Evolutionary conservation across 2,113 vertebrate species (phyloP).

Genomic region (Orientallactaga bullata): DNA sequence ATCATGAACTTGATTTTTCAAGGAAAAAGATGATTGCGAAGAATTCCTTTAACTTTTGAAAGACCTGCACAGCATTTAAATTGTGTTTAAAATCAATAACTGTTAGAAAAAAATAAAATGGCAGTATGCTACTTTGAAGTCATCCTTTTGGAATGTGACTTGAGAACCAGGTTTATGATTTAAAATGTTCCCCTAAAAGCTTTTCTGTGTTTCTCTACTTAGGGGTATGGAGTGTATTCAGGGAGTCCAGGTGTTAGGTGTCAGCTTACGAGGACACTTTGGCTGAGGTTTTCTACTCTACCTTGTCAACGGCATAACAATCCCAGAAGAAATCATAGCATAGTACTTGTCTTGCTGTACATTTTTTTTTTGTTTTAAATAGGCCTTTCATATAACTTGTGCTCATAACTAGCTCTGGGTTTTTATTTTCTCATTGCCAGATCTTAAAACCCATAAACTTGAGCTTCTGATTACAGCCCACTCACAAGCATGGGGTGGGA

Average conservation of each 20-base stretch:
- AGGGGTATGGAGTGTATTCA: not conserved
- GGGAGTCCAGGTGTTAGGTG: not conserved
- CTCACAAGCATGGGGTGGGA: constrained; percentile 11
- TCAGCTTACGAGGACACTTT: constrained; percentile 4
- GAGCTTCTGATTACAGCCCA: constrained; percentile 50
- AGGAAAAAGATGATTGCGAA: constrained; percentile 74
- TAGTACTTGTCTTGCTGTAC: not conserved
- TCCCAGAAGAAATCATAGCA: constrained; percentile 54
- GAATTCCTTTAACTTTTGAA: constrained; percentile 59
- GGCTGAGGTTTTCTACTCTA: constrained; percentile 31
- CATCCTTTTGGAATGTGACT: constrained; percentile 60
- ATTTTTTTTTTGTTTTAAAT: not conserved
- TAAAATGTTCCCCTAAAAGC: constrained; percentile 59
- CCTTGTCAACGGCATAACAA: not conserved
- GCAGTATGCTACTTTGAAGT: constrained; percentile 50
- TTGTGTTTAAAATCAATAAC: constrained; percentile 62
- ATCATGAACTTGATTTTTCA: constrained; percentile 78
- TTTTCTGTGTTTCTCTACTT: not conserved
- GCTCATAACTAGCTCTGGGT: constrained; percentile 34
- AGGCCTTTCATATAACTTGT: constrained; percentile 42
- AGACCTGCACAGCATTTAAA: constrained; percentile 43
- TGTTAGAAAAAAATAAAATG: constrained; percentile 56
- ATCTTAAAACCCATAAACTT: not conserved
- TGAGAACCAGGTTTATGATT: constrained; percentile 45
- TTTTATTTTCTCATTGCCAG: constrained; percentile 61